A percentile compares a stretch with the other conserved stretches of the same genome.
Evolutionary conservation across 2,888 invertebrate species (phyloP).

Genomic region (Drymonia ruficornis): DNA sequence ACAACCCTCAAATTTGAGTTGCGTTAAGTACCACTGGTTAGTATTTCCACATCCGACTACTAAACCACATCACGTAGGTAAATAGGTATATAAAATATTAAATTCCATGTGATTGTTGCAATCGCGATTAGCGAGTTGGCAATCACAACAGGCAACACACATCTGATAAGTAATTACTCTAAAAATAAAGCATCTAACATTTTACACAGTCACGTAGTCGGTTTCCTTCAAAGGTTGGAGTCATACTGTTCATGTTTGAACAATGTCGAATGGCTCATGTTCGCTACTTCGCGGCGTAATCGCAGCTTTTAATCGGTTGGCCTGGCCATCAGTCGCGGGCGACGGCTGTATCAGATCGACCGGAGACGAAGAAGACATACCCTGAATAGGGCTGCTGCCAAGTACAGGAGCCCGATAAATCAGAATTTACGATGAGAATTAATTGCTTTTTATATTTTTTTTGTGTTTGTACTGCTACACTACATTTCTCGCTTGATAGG

Average conservation of each 20-base stretch:
- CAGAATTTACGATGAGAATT: too few species aligned
- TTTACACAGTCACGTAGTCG: constrained; percentile 15
- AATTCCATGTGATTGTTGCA: not conserved
- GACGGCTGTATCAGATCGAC: constrained; percentile 44
- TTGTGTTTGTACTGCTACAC: too few species aligned
- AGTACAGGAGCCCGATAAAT: not conserved
- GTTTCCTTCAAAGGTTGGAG: constrained; percentile 22
- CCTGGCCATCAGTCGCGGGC: constrained; percentile 32
- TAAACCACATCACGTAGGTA: too few species aligned
- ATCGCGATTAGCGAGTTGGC: not conserved
- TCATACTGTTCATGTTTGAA: constrained; percentile 17
- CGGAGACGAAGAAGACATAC: constrained; percentile 30
- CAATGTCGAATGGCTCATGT: constrained; percentile 40
- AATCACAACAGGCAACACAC: too few species aligned
- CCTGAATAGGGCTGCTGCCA: not conserved
- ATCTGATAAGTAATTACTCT: not conserved
- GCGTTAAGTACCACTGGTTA: too few species aligned
- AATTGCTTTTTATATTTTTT: too few species aligned
- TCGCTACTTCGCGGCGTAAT: constrained; percentile 33
- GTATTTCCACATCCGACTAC: too few species aligned
- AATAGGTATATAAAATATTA: too few species aligned
- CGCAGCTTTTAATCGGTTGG: constrained; percentile 41
- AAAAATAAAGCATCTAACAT: not conserved
- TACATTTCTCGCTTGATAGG: too few species aligned
- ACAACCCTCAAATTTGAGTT: too few species aligned